A percentile compares a stretch with the other conserved stretches of the same genome.
Evolutionary conservation across 2,888 invertebrate species (phyloP).

Genomic region (Mechanitis messenoides): DNA sequence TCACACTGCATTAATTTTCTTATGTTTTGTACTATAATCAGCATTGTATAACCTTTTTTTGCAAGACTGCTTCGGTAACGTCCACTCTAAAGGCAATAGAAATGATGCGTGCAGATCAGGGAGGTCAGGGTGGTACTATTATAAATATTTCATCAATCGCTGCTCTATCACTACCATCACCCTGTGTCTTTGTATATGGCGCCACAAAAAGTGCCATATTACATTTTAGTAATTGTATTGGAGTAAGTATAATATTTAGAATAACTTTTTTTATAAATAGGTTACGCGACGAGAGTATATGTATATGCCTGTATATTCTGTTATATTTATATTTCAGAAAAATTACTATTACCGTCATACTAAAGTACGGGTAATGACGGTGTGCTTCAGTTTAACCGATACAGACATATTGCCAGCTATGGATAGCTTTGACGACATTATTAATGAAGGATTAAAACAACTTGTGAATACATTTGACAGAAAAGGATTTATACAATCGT

Average conservation of each 20-base stretch:
- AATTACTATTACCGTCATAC: conserved; percentile 36
- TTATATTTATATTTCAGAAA: conserved; percentile 29
- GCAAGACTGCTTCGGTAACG: conserved; percentile 31
- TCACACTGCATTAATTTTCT: too few species aligned
- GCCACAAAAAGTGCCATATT: conserved; percentile 35
- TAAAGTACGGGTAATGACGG: conserved; percentile 40
- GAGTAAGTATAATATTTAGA: conserved; percentile 30
- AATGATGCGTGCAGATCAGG: conserved; percentile 34
- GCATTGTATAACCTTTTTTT: too few species aligned
- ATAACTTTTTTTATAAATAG: neutral
- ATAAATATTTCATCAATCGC: conserved; percentile 36
- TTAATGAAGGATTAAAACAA: neutral
- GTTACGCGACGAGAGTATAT: neutral
- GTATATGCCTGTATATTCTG: neutral
- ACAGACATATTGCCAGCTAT: conserved; percentile 29
- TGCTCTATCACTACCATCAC: conserved; percentile 29
- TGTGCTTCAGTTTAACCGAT: conserved; percentile 41
- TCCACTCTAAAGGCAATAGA: conserved; percentile 34
- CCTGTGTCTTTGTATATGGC: conserved; percentile 32
- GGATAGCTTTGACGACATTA: neutral
- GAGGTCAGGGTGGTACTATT: conserved; percentile 36
- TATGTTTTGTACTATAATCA: too few species aligned
- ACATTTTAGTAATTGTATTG: conserved; percentile 37
- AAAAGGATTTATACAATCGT: neutral
- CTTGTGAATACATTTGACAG: neutral